Evolutionary conservation across 2,797 vertebrate genomes (phyloP), one percentile per base, ranked within the genome.

Genomic region (Sitta carolinensis): DNA sequence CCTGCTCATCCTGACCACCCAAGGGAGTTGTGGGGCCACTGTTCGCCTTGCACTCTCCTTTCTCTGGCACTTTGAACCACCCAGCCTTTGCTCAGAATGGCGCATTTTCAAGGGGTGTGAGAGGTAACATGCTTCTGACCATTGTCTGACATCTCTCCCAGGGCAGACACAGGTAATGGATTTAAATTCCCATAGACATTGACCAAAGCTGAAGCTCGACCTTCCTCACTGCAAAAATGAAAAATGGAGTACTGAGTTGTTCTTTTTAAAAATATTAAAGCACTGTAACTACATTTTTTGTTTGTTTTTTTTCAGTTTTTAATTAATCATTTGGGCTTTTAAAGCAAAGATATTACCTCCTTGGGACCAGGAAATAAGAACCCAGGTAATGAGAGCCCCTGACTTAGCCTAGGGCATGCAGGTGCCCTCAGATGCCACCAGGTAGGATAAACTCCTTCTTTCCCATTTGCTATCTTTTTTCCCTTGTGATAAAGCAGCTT

Each of bases 241-340:
- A 36, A 36, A 36, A 36, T 36, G 36, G 36, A 36, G 36, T 36
- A 36, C 36, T 36, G 36, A 36, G 8, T 40, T 32, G 5, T 4
- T 48, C 2, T 54, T 29, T 72, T 34, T 13, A 1, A 42, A 21
- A 82, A 50, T 25, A 14, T n/a, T 45, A 54, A 73, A 72, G 9
- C 3, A 11, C 3, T 34, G 7, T 45, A 17, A 23, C 3, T 25
- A 1, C 1, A 7, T 25, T 14, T 27, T 4, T 11, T 5, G 4
- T 12, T 30, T 20, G 19, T 9, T 21, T 16, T 38, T n/a, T 4
- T 50, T 17, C 40, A 11, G 27, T 38, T 10, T 55, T 5, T 7
- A 4, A 54, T 48, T 16, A 66, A 5, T 9, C 2, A 2, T 18
- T 45, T 29, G 3, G 6, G 3, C 1, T 23, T 84, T 73, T 55